Percentiles rank a stretch among this genome's conserved stretches.
Conservation (phyloP, 2,888 invertebrate genomes). For the Pasiphila rectangulata region DNA sequence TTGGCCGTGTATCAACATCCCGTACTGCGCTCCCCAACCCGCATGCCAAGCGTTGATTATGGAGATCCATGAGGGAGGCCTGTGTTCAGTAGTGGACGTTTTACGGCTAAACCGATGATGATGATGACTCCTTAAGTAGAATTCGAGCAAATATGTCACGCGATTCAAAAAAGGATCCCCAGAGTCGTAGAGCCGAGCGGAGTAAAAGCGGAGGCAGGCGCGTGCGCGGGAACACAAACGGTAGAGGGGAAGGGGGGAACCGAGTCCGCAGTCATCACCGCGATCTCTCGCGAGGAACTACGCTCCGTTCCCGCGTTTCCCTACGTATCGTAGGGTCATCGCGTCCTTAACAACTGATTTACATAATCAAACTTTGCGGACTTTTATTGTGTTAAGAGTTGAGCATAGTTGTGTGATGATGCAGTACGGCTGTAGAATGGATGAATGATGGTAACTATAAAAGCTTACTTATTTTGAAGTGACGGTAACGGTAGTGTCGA, state of each 20-base stretch:
- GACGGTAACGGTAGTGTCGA: slow-evolving; percentile 38
- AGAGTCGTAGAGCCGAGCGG: slow-evolving; percentile 29
- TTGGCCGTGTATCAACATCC: too few species aligned
- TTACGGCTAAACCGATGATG: too few species aligned
- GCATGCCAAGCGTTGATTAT: too few species aligned
- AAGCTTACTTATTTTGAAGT: slow-evolving; percentile 29
- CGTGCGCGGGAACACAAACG: slow-evolving; percentile 45
- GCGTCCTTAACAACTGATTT: slow-evolving; percentile 61
- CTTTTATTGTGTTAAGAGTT: slow-evolving; percentile 46
- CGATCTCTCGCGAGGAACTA: slow-evolving; percentile 46
- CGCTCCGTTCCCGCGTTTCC: slow-evolving; percentile 33
- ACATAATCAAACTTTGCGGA: slow-evolving; percentile 52
- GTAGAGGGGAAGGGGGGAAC: slow-evolving; percentile 37
- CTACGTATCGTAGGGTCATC: slow-evolving; percentile 40
- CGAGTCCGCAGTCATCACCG: slow-evolving; percentile 53
- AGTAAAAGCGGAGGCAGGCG: slow-evolving; percentile 39
- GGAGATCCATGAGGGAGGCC: too few species aligned
- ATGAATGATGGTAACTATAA: slow-evolving; percentile 68
- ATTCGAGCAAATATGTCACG: too few species aligned
- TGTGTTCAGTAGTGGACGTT: too few species aligned
- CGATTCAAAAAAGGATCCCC: too few species aligned
- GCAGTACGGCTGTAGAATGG: slow-evolving; percentile 49
- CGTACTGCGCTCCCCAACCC: too few species aligned
- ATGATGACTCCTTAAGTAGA: too few species aligned
- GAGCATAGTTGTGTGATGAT: too few species aligned